Conservation (phyloP, 2,113 vertebrate species). For the Cyanoliseus patagonus region DNA sequence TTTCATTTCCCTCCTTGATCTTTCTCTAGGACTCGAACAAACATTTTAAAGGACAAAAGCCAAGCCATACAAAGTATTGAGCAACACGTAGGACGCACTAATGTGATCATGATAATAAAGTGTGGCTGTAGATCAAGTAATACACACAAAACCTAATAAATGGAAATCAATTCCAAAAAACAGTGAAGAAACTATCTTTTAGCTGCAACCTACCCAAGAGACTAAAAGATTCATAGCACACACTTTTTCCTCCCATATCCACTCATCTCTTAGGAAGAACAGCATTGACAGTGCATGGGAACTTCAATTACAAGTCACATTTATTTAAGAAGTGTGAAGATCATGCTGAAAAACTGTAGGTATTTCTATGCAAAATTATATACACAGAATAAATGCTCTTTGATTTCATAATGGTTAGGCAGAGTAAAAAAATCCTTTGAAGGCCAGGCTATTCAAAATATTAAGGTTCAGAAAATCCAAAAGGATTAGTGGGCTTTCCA, state of each 20-base stretch:
- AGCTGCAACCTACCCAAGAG: background rate
- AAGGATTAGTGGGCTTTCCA: constrained; percentile 5
- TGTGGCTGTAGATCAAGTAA: background rate
- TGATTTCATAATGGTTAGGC: background rate
- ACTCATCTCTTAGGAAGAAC: background rate
- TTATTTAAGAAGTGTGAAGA: background rate
- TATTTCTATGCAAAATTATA: background rate
- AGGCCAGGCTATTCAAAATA: constrained; percentile 18
- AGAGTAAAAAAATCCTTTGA: background rate
- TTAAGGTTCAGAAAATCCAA: constrained; percentile 9
- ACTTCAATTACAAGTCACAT: background rate
- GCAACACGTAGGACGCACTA: background rate
- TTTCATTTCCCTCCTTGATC: background rate
- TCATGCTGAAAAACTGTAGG: background rate
- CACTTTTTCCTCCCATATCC: background rate
- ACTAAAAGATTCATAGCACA: rapidly evolving
- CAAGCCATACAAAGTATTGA: background rate
- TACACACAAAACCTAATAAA: background rate
- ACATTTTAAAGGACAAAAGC: background rate
- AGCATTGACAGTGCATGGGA: background rate
- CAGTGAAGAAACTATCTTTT: background rate
- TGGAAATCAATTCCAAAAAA: background rate
- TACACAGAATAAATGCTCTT: background rate
- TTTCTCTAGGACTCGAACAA: background rate
- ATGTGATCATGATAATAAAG: rapidly evolving